Evolutionary conservation across 2,888 invertebrate genomes (phyloP), one percentile per base, ranked within the genome.

Genomic region (Caenorhabditis sinica): DNA sequence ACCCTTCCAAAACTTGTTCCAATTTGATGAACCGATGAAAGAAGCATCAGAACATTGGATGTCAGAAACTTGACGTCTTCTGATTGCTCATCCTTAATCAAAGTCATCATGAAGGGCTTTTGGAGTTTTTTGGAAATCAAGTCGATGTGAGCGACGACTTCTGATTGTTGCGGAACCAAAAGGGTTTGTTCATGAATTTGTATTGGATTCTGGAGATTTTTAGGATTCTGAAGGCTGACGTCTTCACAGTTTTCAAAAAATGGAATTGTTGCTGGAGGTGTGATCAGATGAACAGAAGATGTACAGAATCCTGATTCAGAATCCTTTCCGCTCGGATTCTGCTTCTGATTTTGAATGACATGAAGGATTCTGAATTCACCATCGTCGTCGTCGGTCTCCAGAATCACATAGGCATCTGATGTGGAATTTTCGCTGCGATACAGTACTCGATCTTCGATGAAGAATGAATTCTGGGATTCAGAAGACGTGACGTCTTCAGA

Each of bases 1-100:
- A 88, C 83, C 51, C 86, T 53, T 11, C 88, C 88, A 43, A 88
- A 86, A 17, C 86, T 85, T 6, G 69, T 13, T 0, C 73, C 81
- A 43, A 74, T 74, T 25, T 49, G 68, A 30, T 85, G 85, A 4
- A 71, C 51, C 0, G 81, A 81, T 1, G 85, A 85, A 0, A 85
- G 61, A 23, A 85, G 72, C 85, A 85, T 85, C 17, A 82, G 53
- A 6, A 82, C 71, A 36, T 53, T 61, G 11, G 56, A 56, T 56
- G 81, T 73, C 3, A 76, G 40, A 36, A 85, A 85, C n/a, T 51
- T 76, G 15, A 82, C 81, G 30, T 82, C 77, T 20, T 81, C 77
- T 4, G 76, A 51, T 20, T 76, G 49, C 20, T 60, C 20, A 40
- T 82, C 76, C 9, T 56, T 66, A 30, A 85, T 81, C n/a, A 82